Base-by-base conservation (phyloP, 2,797 vertebrate species). In the Podargus strigoides region DNA sequence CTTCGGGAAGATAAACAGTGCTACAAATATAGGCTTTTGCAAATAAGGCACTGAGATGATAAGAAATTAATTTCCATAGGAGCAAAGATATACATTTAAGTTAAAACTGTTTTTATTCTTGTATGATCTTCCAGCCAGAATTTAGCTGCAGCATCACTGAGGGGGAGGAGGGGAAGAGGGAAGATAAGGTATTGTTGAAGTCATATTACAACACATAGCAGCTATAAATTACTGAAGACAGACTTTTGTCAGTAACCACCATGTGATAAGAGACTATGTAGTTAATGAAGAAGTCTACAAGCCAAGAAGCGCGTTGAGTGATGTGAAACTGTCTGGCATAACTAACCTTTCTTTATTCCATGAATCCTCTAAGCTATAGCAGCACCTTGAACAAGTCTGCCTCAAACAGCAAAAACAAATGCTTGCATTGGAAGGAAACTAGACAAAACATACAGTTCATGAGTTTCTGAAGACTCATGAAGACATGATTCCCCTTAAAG, bases 51-150 rank as follows among this genome's bases (percentile, higher is more conserved):
- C 39, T 50, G 55, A 86, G 59, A 88, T 4, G 32, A 86, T 88
- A 91, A 86, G 50, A 89, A 66, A 28, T 93, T 88, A 4, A 92
- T 83, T 96, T 93, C 73, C 64, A 90, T 69, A 79, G 59, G 14
- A 93, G 26, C 14, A 84, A 83, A 88, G 44, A 73, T 41, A 73
- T 3, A 88, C 28, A 10, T 81, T 93, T 34, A 86, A 72, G 47
- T 91, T 93, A 80, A 58, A 58, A 72, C 24, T 68, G 62, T 32
- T 72, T 85, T 89, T 89, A 49, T 84, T 76, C 70, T 74, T 41
- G 14, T 30, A 12, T 12, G 23, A 67, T n/a, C 28, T 90, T 79
- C 23, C 39, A 82, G 39, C 0, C 50, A 44, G 70, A 87, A 89
- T 56, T 85, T 56, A 85, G 46, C 37, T 76, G 27, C n/a, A 87